phyloP scores from a whole-genome alignment of 2,888 invertebrate genomes.

The Cantharis flavilabris region DNA sequence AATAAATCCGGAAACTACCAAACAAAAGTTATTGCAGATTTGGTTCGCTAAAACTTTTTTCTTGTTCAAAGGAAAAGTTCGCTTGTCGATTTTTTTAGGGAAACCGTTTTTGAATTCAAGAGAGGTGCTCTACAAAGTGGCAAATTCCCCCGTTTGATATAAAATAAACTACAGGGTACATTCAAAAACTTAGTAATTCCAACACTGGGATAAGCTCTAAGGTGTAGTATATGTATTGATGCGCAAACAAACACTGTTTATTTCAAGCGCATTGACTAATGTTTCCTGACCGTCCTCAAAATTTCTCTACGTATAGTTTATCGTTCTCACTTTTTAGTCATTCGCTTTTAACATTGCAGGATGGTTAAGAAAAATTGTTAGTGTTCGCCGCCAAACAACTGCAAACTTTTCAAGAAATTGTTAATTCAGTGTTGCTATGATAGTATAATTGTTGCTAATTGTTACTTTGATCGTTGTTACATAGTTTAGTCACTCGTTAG shows the following conservation, averaged over 20 bases:
- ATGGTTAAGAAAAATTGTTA: background rate
- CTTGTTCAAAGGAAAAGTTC: too few relatives aligned
- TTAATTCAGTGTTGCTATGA: slow-evolving; percentile 45
- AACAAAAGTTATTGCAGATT: too few relatives aligned
- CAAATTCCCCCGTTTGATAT: background rate
- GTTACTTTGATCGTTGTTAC: slow-evolving; percentile 53
- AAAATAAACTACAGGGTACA: background rate
- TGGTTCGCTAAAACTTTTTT: too few relatives aligned
- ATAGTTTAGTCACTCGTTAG: slow-evolving; percentile 46
- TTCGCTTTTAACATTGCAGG: background rate
- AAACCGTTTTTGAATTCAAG: background rate
- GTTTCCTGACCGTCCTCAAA: background rate
- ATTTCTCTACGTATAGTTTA: background rate
- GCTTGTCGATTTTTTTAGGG: background rate
- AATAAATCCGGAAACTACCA: background rate
- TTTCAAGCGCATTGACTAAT: background rate
- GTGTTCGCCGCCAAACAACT: background rate
- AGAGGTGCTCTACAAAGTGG: background rate
- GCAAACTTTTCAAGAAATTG: slow-evolving; percentile 15
- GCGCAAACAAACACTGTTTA: background rate
- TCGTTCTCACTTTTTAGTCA: background rate
- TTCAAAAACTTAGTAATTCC: background rate
- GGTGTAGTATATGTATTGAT: background rate
- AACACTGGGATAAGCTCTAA: background rate
- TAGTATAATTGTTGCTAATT: slow-evolving; percentile 49